These are phyloP conservation scores for Phaethon lepturus DNA, from an alignment of 2,113 vertebrate genomes.

Conservation along the genomic window DNA sequence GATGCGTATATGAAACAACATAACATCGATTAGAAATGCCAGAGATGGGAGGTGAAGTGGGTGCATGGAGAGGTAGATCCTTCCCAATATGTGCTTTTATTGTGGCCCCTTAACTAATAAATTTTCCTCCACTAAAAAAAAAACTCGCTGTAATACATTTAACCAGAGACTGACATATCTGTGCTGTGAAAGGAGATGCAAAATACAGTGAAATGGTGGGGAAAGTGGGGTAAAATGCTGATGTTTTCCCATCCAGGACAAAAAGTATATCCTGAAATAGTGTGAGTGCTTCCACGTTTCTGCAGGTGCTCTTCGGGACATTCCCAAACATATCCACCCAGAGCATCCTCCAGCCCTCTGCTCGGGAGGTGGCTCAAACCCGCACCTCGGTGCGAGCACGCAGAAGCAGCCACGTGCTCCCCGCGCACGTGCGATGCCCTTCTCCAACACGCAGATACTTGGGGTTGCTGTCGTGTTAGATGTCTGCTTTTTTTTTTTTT, in stretches of 20 bases:
- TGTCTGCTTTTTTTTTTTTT: background rate
- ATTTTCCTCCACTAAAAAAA: background rate
- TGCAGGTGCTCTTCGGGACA: background rate
- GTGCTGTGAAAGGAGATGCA: background rate
- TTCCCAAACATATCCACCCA: background rate
- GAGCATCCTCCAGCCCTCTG: background rate
- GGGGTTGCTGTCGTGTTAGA: background rate
- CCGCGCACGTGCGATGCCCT: rapidly evolving
- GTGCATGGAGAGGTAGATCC: background rate
- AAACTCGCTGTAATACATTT: background rate
- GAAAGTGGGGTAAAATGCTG: background rate
- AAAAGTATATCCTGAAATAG: background rate
- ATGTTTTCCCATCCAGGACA: background rate
- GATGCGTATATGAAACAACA: rapidly evolving
- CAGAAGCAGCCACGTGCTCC: background rate
- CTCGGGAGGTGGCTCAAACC: background rate
- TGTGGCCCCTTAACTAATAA: background rate
- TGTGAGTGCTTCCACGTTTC: background rate
- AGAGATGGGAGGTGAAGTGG: background rate
- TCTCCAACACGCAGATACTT: background rate
- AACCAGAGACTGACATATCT: background rate
- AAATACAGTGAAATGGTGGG: background rate
- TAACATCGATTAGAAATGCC: background rate
- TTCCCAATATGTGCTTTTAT: background rate
- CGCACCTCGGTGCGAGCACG: too few species aligned